Conservation (phyloP, 2,888 invertebrate species). For the Cephus pulcher region DNA sequence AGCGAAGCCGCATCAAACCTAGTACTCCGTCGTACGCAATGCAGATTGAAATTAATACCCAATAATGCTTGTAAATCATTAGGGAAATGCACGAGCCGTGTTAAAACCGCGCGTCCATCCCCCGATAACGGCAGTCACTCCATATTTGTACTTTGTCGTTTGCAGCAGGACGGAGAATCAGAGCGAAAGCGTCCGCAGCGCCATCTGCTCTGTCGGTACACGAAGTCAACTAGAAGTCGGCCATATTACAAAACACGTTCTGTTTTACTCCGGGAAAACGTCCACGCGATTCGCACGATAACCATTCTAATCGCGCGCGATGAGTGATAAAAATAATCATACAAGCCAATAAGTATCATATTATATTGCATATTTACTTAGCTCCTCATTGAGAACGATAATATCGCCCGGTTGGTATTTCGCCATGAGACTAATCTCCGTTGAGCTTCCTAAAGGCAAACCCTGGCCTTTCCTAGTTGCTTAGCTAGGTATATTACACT, state of each 20-base stretch:
- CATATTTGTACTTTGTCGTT: slow-evolving; percentile 27
- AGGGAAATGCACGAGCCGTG: slow-evolving; percentile 46
- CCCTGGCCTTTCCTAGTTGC: slow-evolving; percentile 46
- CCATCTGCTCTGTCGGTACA: too few relatives aligned
- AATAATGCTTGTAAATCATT: slow-evolving; percentile 66
- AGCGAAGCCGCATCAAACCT: slow-evolving; percentile 38
- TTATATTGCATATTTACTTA: too few relatives aligned
- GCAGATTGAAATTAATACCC: slow-evolving; percentile 66
- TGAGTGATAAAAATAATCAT: too few relatives aligned
- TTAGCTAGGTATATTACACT: slow-evolving; percentile 54
- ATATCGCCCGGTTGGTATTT: slow-evolving; percentile 23
- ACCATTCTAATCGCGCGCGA: too few relatives aligned
- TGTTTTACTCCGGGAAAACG: too few relatives aligned
- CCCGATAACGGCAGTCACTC: slow-evolving; percentile 39
- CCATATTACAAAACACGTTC: too few relatives aligned
- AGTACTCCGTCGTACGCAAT: slow-evolving; percentile 49
- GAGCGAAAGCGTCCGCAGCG: too few relatives aligned
- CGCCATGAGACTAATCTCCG: slow-evolving; percentile 20
- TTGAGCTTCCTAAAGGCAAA: slow-evolving; percentile 54
- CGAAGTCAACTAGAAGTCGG: too few relatives aligned
- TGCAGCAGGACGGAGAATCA: not conserved
- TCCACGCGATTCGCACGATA: too few relatives aligned
- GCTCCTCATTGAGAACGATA: slow-evolving; percentile 12
- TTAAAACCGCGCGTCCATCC: slow-evolving; percentile 38
- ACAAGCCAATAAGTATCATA: too few relatives aligned